Conservation (phyloP, 2,888 invertebrate species). For the Pediacus dermestoides region DNA sequence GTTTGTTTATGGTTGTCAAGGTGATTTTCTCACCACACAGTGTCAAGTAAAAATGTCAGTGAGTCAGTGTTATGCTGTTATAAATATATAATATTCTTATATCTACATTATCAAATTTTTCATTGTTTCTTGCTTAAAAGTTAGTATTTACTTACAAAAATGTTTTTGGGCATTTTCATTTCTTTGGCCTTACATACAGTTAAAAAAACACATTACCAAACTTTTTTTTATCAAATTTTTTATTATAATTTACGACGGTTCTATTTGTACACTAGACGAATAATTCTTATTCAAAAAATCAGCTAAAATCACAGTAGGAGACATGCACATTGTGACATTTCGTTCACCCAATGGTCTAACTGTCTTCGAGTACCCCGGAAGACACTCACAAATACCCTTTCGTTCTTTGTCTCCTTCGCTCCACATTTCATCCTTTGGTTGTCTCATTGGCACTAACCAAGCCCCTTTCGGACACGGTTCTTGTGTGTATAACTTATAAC, state of each 20-base stretch:
- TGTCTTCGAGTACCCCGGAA: conserved; percentile 59
- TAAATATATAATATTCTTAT: no score
- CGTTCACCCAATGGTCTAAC: conserved; percentile 43
- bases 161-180: neutral
- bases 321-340: conserved; percentile 54
- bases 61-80: no score
- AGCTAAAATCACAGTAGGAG: conserved; percentile 62
- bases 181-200: neutral
- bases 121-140: no score
- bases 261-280: conserved; percentile 24
- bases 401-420: conserved; percentile 25
- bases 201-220: conserved; percentile 1
- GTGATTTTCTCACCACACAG: no score
- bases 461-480: conserved; percentile 73
- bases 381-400: conserved; percentile 56
- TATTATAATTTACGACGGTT: no score
- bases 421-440: conserved; percentile 28
- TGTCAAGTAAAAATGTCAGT: no score
- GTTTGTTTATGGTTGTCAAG: no score
- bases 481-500: conserved; percentile 71
- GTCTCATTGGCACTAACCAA: conserved; percentile 61
- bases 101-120: no score
- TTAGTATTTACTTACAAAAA: no score
- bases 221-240: conserved; percentile 9
- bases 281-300: conserved; percentile 59